These are phyloP conservation scores for Syrrhaptes paradoxus DNA, from an alignment of 2,113 vertebrate species.

Conservation along the genomic window DNA sequence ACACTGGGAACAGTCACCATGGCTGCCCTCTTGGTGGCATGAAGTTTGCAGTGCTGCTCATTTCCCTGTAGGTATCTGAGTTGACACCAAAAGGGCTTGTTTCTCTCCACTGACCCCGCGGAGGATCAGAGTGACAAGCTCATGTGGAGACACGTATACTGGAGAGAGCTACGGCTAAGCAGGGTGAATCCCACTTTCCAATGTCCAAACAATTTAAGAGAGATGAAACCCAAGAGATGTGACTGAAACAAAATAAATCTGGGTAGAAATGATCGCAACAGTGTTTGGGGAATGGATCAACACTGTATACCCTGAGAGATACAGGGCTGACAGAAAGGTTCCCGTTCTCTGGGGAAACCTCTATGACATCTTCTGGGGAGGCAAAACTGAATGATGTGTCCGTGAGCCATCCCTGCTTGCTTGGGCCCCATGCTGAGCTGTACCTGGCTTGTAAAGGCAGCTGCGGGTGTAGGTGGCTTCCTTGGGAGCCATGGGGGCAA, in stretches of 20 bases:
- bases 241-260: conserved; percentile 29
- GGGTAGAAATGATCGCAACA: conserved; percentile 25
- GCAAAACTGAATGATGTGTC: neutral
- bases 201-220: conserved; percentile 17
- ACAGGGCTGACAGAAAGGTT: neutral
- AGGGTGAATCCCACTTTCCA: neutral
- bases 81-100: neutral
- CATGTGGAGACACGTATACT: neutral
- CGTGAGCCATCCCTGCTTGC: neutral
- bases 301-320: neutral
- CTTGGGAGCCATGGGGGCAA: neutral
- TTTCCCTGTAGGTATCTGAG: neutral
- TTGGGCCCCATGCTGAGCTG: neutral
- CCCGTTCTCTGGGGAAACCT: neutral
- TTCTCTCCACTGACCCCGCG: neutral
- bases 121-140: neutral
- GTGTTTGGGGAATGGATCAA: neutral
- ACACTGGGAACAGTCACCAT: neutral
- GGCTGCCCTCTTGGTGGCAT: neutral
- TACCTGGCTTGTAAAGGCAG: neutral
- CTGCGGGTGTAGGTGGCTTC: neutral
- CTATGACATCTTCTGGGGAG: neutral
- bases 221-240: conserved; percentile 4
- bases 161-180: neutral
- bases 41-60: neutral